Evolutionary conservation across 2,888 invertebrate species (phyloP).

Genomic region (Cephus runcator): DNA sequence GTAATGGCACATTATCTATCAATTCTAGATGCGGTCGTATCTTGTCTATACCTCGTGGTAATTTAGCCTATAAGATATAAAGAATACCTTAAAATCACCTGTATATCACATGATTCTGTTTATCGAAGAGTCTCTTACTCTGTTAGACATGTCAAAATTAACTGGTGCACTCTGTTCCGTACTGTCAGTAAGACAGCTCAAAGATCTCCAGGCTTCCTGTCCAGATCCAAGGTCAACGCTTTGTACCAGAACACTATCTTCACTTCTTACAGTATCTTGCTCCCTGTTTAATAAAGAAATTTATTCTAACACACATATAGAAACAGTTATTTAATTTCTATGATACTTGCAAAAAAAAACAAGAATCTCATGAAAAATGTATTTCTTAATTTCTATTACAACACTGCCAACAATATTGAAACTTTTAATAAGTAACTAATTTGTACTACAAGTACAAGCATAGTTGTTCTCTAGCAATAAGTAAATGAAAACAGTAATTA

Average conservation of each 20-base stretch:
- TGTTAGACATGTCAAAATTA: conserved; percentile 92
- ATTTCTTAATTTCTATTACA: background rate
- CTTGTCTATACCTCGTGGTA: conserved; percentile 96
- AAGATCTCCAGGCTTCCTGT: conserved; percentile 81
- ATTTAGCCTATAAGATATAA: conserved; percentile 76
- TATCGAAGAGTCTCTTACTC: conserved; percentile 68
- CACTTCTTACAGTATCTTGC: conserved; percentile 57
- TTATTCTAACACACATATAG: too few relatives aligned
- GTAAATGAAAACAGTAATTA: conserved; percentile 36
- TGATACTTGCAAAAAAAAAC: background rate
- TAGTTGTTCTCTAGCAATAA: background rate
- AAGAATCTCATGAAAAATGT: background rate
- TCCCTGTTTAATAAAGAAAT: conserved; percentile 35
- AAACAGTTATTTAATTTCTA: background rate
- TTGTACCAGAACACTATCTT: conserved; percentile 66
- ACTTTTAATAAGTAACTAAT: too few relatives aligned
- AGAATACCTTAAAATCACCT: conserved; percentile 23
- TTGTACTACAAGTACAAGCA: background rate
- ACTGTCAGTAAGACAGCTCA: conserved; percentile 88
- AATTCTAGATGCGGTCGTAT: conserved; percentile 94
- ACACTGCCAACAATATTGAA: background rate
- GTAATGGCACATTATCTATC: conserved; percentile 96
- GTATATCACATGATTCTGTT: conserved; percentile 14
- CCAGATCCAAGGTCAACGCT: conserved; percentile 68
- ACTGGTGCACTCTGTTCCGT: conserved; percentile 92